A percentile compares a stretch with the other conserved stretches of the same genome.
Evolutionary conservation across 2,888 invertebrate genomes (phyloP).

Genomic region (Vandiemenella viatica): DNA sequence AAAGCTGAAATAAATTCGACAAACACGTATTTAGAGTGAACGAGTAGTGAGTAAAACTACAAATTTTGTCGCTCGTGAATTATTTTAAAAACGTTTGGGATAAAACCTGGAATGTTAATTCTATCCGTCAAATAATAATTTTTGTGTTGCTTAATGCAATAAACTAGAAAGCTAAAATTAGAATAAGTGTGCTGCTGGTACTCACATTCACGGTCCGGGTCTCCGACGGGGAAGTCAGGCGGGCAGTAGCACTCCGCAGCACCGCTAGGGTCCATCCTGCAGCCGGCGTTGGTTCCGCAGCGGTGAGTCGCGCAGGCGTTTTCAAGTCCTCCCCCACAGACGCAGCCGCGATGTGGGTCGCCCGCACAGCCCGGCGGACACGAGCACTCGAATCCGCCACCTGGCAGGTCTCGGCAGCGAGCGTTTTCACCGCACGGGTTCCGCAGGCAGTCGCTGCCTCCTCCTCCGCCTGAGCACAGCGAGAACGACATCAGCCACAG

Average conservation of each 20-base stretch:
- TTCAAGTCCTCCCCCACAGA: constrained; percentile 48
- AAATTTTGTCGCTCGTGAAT: too few species aligned
- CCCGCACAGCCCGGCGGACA: constrained; percentile 69
- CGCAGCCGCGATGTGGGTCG: constrained; percentile 64
- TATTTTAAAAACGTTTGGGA: too few species aligned
- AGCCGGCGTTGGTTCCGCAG: constrained; percentile 72
- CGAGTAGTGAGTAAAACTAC: too few species aligned
- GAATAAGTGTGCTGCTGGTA: too few species aligned
- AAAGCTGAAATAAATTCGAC: too few species aligned
- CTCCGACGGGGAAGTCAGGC: constrained; percentile 62
- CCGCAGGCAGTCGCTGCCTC: constrained; percentile 55
- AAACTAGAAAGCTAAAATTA: too few species aligned
- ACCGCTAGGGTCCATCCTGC: constrained; percentile 48
- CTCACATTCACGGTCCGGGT: constrained; percentile 77
- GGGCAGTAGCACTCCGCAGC: constrained; percentile 73
- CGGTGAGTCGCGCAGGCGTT: constrained; percentile 63
- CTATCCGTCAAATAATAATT: too few species aligned
- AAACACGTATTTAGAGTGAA: too few species aligned
- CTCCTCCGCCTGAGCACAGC: constrained; percentile 23
- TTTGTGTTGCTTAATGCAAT: too few species aligned
- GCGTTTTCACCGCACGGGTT: constrained; percentile 77
- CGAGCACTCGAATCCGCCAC: constrained; percentile 64
- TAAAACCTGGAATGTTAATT: too few species aligned
- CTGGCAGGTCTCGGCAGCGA: constrained; percentile 58
- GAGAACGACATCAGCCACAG: too few species aligned